Evolutionary conservation across 1,140 invertebrate genomes (phyloP).

Genomic region (Araneus ventricosus): DNA sequence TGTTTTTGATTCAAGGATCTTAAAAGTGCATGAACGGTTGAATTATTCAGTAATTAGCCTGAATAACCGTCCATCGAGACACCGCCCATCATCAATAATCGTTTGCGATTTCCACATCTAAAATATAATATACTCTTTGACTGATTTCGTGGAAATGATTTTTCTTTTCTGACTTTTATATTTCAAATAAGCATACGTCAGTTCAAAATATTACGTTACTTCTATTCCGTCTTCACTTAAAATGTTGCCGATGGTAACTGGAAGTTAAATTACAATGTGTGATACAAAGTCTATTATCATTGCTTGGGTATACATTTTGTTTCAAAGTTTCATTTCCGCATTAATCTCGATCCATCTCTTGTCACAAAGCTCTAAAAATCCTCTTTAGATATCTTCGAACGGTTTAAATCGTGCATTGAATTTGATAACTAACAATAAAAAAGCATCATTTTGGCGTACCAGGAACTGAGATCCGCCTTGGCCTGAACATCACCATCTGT

Average conservation of each 20-base stretch:
- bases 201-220: neutral
- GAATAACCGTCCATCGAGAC: neutral
- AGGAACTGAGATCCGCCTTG: conserved; percentile 25
- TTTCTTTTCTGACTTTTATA: neutral
- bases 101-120: neutral
- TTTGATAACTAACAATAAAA: conserved; percentile 51
- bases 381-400: neutral
- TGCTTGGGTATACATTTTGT: conserved; percentile 70
- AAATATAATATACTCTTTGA: neutral
- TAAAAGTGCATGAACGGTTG: neutral
- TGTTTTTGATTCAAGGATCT: neutral
- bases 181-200: neutral
- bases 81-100: neutral
- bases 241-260: neutral
- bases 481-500: conserved; percentile 15
- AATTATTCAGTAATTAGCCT: neutral
- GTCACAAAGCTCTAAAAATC: conserved; percentile 33
- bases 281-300: conserved; percentile 68
- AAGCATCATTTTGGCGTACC: neutral
- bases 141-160: neutral
- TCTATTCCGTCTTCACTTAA: neutral
- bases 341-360: conserved; percentile 70
- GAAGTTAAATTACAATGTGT: conserved; percentile 59
- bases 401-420: conserved; percentile 58
- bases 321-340: conserved; percentile 73